Evolutionary conservation across 2,113 vertebrate species (phyloP), one percentile per base, ranked within the genome.

Genomic region (Psilopogon haemacephalus): DNA sequence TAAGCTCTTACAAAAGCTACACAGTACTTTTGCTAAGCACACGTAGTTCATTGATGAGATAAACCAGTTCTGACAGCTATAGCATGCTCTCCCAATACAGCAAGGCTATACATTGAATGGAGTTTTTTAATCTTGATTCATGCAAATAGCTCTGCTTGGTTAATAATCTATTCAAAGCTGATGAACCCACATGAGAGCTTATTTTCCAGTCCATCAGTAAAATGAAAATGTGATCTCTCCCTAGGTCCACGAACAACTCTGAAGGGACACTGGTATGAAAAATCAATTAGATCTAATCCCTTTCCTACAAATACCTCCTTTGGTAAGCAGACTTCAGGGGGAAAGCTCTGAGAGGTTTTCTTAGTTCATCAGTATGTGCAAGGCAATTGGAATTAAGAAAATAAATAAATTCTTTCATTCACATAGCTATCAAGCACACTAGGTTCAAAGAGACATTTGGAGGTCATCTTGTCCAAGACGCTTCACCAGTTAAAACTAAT

Each of bases 111-210:
- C 33, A 5, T 21, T 24, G 20, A 48, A 48, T 21, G 12, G 23
- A 23, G 48, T 3, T 75, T 89, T 96, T 76, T 71, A 5, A 65
- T 58, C 79, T 63, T 59, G 28, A 24, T 58, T 88, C 75, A 91
- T 91, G 76, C 60, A 91, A 95, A 89, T 74, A 89, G 56, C 37
- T 89, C 71, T 8, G 27, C 76, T 93, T 56, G 77, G 46, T 64
- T 89, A 93, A 42, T 74, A 93, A 73, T 91, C 89, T 95, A 95
- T 88, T 91, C 82, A 91, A 89, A 95, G 83, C 37, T 80, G 85
- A 96, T 60, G 56, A 95, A 91, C 17, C 85, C 54, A 77, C 59
- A 77, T 40, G 33, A 89, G 23, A 89, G 56, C 42, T 73, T 95
- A 88, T 95, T 89, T 95, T 93, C 71, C 85, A 94, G 38, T 63